phyloP scores from a whole-genome alignment of 2,113 vertebrate species.

The Sander vitreus region DNA sequence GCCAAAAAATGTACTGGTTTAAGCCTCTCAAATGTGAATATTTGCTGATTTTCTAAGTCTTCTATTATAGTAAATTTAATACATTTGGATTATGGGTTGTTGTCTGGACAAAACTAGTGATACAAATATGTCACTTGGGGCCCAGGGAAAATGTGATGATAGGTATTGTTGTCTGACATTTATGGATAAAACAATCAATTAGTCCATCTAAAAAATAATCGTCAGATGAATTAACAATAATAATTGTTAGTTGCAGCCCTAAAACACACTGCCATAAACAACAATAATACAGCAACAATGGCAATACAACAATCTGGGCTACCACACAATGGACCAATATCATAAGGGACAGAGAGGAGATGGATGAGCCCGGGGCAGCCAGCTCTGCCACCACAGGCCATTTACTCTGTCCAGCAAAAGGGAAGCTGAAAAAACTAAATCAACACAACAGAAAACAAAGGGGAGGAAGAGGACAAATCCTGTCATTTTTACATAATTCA shows the following conservation, averaged over 20 bases:
- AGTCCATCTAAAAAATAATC: background rate
- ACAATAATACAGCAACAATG: slow-evolving; percentile 17
- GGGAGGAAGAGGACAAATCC: slow-evolving; percentile 23
- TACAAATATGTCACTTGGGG: background rate
- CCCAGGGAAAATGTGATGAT: background rate
- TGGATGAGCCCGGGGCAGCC: slow-evolving; percentile 42
- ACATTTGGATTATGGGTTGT: background rate
- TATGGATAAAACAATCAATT: background rate
- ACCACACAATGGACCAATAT: slow-evolving; percentile 48
- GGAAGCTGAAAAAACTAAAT: slow-evolving; percentile 46
- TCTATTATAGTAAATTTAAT: background rate
- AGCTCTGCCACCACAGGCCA: slow-evolving; percentile 46
- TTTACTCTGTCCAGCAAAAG: slow-evolving; percentile 48
- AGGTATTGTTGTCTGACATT: background rate
- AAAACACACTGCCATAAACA: background rate
- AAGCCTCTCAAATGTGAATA: background rate
- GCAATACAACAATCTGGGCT: slow-evolving; percentile 33
- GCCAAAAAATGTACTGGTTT: background rate
- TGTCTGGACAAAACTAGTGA: background rate
- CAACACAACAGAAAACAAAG: slow-evolving; percentile 48
- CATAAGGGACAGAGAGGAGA: slow-evolving; percentile 42
- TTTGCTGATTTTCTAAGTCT: background rate
- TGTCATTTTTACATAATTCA: slow-evolving; percentile 49
- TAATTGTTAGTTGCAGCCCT: background rate
- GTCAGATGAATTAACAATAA: background rate